Percentiles rank a stretch among this genome's conserved stretches.
Evolutionary conservation across 2,113 vertebrate species (phyloP).

Genomic region (Rhinoptilus africanus): DNA sequence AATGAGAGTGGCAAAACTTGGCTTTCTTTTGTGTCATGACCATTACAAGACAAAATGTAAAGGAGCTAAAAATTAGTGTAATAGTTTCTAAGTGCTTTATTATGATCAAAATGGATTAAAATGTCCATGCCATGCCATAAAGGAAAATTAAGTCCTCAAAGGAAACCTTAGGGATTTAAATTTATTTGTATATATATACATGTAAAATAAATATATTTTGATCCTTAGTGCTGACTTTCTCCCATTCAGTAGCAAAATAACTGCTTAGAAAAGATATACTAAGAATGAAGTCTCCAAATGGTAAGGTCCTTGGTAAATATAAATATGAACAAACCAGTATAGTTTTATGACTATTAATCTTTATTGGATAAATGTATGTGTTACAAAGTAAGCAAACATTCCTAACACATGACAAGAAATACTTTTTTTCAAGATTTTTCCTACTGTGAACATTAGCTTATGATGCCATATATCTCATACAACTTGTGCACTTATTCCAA

Average conservation of each 20-base stretch:
- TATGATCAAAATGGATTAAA: not conserved
- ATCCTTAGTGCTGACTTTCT: not conserved
- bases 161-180: not conserved
- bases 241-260: not conserved
- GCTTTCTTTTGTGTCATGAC: not conserved
- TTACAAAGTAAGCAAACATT: constrained; percentile 37
- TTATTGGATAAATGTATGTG: constrained; percentile 59
- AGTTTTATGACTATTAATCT: constrained; percentile 22
- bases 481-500: not conserved
- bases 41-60: not conserved
- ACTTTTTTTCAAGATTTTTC: not conserved
- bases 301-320: not conserved
- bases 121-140: not conserved
- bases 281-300: not conserved
- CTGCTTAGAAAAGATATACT: not conserved
- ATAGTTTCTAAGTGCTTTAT: not conserved
- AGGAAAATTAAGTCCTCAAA: not conserved
- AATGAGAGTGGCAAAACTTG: not conserved
- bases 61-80: not conserved
- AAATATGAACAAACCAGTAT: not conserved
- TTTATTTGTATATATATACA: accelerated
- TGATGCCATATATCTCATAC: not conserved
- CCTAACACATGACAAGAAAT: constrained; percentile 2
- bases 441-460: not conserved
- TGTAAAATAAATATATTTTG: not conserved